Percentiles rank a stretch among this genome's conserved stretches.
phyloP scores from a whole-genome alignment of 30 jellyfish, hydroid and myxozoan species.

The Turritopsis rubra region DNA sequence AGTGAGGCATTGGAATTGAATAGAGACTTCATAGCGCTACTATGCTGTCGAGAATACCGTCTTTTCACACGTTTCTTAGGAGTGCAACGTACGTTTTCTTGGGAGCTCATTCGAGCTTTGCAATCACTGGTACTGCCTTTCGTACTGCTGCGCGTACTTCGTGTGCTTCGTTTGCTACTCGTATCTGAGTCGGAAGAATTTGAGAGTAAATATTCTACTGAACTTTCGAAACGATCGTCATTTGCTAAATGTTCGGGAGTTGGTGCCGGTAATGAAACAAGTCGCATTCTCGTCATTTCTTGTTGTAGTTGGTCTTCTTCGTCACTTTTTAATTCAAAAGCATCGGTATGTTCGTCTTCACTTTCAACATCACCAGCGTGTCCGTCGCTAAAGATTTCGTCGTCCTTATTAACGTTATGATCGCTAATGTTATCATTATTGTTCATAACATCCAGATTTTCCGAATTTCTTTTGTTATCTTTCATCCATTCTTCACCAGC shows the following conservation, averaged over 20 bases:
- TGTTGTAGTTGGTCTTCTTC: slow-evolving; percentile 51
- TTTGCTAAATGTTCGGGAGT: slow-evolving; percentile 26
- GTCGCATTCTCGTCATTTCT: slow-evolving; percentile 30
- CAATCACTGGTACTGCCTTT: slow-evolving; percentile 8
- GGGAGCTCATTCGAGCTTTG: slow-evolving; percentile 18
- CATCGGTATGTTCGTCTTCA: slow-evolving; percentile 48
- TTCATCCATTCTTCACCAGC: not conserved
- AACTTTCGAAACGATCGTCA: slow-evolving; percentile 67
- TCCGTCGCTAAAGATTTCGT: slow-evolving; percentile 19
- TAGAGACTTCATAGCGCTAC: not conserved
- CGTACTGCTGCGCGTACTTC: slow-evolving; percentile 29
- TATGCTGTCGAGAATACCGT: slow-evolving; percentile 15
- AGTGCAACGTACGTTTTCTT: slow-evolving; percentile 2
- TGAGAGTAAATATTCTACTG: slow-evolving; percentile 66
- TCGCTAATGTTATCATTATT: slow-evolving; percentile 3
- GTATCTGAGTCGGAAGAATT: slow-evolving; percentile 47
- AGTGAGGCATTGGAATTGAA: slow-evolving; percentile 27
- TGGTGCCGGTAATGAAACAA: slow-evolving; percentile 40
- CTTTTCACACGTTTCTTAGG: slow-evolving; percentile 16
- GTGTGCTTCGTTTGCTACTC: slow-evolving; percentile 42
- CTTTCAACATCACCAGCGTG: slow-evolving; percentile 33
- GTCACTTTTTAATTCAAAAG: slow-evolving; percentile 65
- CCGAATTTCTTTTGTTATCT: not conserved
- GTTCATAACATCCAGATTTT: not conserved
- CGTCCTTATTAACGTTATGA: not conserved